Base-by-base conservation (phyloP, 2,113 vertebrate species). In the Alexandromys fortis region DNA sequence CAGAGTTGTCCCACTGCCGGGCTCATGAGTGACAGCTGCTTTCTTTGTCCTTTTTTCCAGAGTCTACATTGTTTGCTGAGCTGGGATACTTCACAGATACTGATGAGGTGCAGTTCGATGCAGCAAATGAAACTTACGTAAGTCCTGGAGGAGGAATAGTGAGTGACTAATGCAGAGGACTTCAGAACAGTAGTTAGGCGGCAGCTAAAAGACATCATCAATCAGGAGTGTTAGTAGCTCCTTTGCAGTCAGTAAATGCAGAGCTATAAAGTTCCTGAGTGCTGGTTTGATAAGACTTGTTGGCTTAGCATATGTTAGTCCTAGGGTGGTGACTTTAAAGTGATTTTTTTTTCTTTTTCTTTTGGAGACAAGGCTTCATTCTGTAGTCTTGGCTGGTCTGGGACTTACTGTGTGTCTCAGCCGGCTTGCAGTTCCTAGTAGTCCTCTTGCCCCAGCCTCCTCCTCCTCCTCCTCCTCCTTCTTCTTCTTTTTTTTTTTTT, bases 11-110 rank as follows among this genome's bases (percentile, higher is more conserved):
- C n/a, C 79, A 30, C 33, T 26, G 49, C 89, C 33, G 72, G 21
- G 38, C 90, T 35, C 13, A 9, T 47, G 12, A 83, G 38, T 76
- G 73, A 92, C 28, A 30, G 28, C 45, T 79, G 3, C 61, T 22
- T 92, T 85, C 13, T 96, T 86, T 92, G 75, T 33, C 45, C 83
- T 47, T 95, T n/a, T 65, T 70, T 45, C 81, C 96, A 99, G 99
- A 99, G 90, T 98, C 99, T 47, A 98, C 98, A 95, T 97, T 99
- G 94, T 99, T 99, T 92, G 99, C 99, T 98, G 99, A 99, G 96
- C 98, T 99, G 78, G 98, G 98, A 52, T 98, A 98, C 94, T 97
- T 99, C 87, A 98, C 98, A 90, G 99, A 99, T 94, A 97, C 98
- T 28, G 98, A 99, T 28, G 99, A 99, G 61, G 65, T 99, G 49